Evolutionary conservation across 2,888 invertebrate genomes (phyloP), one percentile per base, ranked within the genome.

Genomic region (Hyppa rectilinea): DNA sequence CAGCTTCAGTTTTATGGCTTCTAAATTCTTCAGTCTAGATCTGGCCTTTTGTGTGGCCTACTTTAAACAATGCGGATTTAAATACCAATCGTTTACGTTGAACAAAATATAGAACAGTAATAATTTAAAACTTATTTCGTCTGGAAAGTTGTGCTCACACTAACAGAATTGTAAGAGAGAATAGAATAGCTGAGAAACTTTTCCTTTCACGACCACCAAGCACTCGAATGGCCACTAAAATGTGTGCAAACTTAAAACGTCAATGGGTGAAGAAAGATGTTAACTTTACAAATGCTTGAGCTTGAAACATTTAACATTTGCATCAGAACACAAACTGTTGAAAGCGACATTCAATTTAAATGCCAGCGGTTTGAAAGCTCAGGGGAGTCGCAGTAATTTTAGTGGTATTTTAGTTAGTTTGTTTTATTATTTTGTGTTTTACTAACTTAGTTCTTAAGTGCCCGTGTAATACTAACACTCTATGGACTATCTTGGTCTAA

Each of bases 301-400:
- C 61, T 43, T 38, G 69, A 53, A 62, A 63, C 75, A 43, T 67
- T 47, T 63, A 61, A 70, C 62, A 80, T 83, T 83, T 76, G 47
- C 81, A 59, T 75, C 23, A 29, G 34, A 62, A 75, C 58, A 68
- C 68, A 67, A 61, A 38, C 66, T 20, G 56, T 67, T 64, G 52
- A 78, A 83, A 70, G 64, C 65, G 58, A 67, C 72, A 67, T 65
- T 76, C 61, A 63, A 78, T 77, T 63, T 74, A 79, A 81, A 81
- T 80, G 80, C 14, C 80, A 75, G 59, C 53, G 60, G 59, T 64
- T 74, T 74, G 58, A 67, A 82, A 68, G 69, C 68, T 5, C 59
- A 6, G 34, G 47, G 61, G 49, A 70, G 23, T 43, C 62, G 31
- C 59, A 58, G 61, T n/a, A n/a, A n/a, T n/a, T n/a, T n/a, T n/a